A percentile compares a stretch with the other conserved stretches of the same genome.
These are phyloP conservation scores for Drosophila erecta DNA, from an alignment of 1,140 invertebrate genomes.

Conservation along the genomic window DNA sequence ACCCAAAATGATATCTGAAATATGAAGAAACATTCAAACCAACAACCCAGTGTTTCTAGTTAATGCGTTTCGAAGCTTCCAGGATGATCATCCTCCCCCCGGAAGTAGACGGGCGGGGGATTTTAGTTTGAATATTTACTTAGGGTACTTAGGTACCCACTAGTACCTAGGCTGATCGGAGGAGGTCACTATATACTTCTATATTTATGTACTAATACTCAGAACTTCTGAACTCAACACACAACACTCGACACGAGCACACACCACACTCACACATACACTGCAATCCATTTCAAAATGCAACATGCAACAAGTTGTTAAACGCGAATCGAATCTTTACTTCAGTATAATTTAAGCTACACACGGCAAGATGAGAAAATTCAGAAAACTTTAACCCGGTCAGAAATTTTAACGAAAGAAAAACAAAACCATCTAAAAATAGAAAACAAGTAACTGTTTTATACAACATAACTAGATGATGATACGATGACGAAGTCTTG, in stretches of 20 bases:
- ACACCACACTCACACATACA: slow-evolving; percentile 24
- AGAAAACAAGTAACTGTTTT: slow-evolving; percentile 59
- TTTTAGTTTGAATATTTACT: slow-evolving; percentile 32
- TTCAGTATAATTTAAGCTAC: slow-evolving; percentile 75
- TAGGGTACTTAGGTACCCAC: slow-evolving; percentile 17
- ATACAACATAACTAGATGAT: slow-evolving; percentile 73
- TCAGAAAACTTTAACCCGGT: slow-evolving; percentile 69
- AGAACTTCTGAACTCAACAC: slow-evolving; percentile 1
- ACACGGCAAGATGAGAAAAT: slow-evolving; percentile 59
- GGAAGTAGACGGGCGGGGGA: slow-evolving; percentile 5
- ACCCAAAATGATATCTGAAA: slow-evolving; percentile 45
- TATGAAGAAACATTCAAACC: slow-evolving; percentile 45
- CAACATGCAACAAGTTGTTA: slow-evolving; percentile 64
- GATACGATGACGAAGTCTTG: slow-evolving; percentile 71
- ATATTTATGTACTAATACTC: slow-evolving; percentile 41
- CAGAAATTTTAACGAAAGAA: slow-evolving; percentile 66
- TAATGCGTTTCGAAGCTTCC: slow-evolving; percentile 50
- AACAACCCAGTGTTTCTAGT: slow-evolving; percentile 66
- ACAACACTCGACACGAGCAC: slow-evolving; percentile 23
- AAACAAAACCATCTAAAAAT: slow-evolving; percentile 18
- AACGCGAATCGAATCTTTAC: slow-evolving; percentile 73
- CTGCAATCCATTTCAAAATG: slow-evolving; percentile 40
- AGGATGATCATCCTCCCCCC: slow-evolving; percentile 15
- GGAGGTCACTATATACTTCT: slow-evolving; percentile 19
- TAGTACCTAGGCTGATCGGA: slow-evolving; percentile 56